These are phyloP conservation scores for Sussaba pulchella DNA, from an alignment of 2,888 invertebrate genomes.

Conservation along the genomic window DNA sequence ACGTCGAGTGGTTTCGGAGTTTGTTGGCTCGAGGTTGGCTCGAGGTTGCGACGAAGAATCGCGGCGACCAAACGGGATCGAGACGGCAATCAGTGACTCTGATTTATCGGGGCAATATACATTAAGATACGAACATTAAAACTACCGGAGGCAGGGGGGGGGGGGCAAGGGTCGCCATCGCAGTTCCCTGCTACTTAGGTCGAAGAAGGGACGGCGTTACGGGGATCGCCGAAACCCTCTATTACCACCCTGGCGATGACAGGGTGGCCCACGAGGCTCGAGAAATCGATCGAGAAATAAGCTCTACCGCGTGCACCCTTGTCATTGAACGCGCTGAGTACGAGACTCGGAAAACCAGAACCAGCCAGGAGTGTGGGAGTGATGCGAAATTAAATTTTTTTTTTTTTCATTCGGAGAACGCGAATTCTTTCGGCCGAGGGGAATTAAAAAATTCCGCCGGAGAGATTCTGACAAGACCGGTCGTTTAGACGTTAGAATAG, in stretches of 20 bases:
- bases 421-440: constrained; percentile 19
- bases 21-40: constrained; percentile 43
- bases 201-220: constrained; percentile 32
- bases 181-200: constrained; percentile 62
- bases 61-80: constrained; percentile 70
- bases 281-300: constrained; percentile 70
- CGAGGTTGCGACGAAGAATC: constrained; percentile 44
- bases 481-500: constrained; percentile 47
- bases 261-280: constrained; percentile 58
- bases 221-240: constrained; percentile 69
- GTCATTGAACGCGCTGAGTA: constrained; percentile 6
- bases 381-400: constrained; percentile 65
- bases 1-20: constrained; percentile 45
- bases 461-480: constrained; percentile 5
- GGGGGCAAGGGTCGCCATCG: constrained; percentile 76
- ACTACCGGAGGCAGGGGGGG: too few relatives aligned
- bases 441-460: constrained; percentile 15
- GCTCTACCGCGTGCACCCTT: constrained; percentile 53
- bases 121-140: constrained; percentile 85
- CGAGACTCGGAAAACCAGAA: constrained; percentile 6
- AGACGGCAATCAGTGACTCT: constrained; percentile 83
- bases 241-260: constrained; percentile 75
- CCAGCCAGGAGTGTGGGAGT: constrained; percentile 10
- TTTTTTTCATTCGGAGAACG: constrained; percentile 51
- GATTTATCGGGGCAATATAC: constrained; percentile 84